Evolutionary conservation across 2,888 invertebrate species (phyloP).

Genomic region (Lymantria dispar): DNA sequence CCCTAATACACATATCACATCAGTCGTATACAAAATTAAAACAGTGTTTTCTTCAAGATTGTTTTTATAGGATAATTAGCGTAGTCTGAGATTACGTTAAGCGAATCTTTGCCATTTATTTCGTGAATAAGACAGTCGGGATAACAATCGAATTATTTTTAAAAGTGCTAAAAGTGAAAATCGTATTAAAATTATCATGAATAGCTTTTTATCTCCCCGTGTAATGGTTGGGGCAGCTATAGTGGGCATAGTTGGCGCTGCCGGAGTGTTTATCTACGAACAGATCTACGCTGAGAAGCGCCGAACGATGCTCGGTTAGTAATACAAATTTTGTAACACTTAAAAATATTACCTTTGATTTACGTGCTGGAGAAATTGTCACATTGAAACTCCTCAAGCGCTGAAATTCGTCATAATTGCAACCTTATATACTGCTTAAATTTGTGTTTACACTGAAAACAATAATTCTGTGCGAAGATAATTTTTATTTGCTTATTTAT

Average conservation of each 20-base stretch:
- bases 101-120: constrained; percentile 3
- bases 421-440: too few relatives aligned
- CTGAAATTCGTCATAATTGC: too few relatives aligned
- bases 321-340: too few relatives aligned
- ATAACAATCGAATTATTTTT: constrained; percentile 2
- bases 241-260: constrained; percentile 75
- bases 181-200: constrained; percentile 14
- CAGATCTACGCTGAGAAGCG: constrained; percentile 74
- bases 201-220: constrained; percentile 53
- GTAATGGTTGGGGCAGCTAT: constrained; percentile 73
- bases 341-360: too few relatives aligned
- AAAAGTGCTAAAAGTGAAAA: neutral
- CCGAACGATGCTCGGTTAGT: constrained; percentile 63
- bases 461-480: too few relatives aligned
- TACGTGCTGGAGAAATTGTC: too few relatives aligned
- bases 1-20: neutral
- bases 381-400: too few relatives aligned
- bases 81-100: neutral
- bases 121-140: constrained; percentile 1
- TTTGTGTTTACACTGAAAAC: too few relatives aligned
- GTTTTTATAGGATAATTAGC: constrained; percentile 6
- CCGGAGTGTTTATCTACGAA: constrained; percentile 75
- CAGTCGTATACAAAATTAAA: neutral
- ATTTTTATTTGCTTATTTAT: too few relatives aligned
- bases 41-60: neutral